phyloP scores from a whole-genome alignment of 2,797 vertebrate genomes.

The Premnoplex brunnescens region DNA sequence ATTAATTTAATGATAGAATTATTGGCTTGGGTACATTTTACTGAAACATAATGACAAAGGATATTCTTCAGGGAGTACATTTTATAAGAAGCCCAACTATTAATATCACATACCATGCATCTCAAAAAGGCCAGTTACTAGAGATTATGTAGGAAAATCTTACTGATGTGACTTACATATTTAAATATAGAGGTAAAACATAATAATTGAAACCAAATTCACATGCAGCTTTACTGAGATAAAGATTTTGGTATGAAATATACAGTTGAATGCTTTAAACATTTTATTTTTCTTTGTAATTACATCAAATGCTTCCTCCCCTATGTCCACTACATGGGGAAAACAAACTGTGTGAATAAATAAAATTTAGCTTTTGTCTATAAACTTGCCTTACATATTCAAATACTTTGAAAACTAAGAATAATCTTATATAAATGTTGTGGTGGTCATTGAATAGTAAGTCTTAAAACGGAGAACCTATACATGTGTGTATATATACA shows the following conservation, averaged over 20 bases:
- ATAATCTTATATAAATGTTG: background rate
- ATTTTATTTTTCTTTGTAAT: background rate
- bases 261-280: background rate
- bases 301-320: background rate
- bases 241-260: background rate
- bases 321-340: fast-evolving
- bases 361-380: background rate
- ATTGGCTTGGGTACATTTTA: background rate
- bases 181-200: background rate
- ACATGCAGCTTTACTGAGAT: background rate
- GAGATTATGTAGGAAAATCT: background rate
- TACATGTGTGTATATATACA: fast-evolving
- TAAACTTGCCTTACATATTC: background rate
- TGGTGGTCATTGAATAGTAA: background rate
- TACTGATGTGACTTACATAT: background rate
- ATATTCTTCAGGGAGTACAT: background rate
- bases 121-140: background rate
- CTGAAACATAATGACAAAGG: background rate
- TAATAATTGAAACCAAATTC: background rate
- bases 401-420: background rate
- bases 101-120: background rate
- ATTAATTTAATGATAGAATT: background rate
- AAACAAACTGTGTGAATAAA: background rate
- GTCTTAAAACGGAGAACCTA: background rate
- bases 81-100: background rate